These are phyloP conservation scores for Rhynchotus rufescens DNA, from an alignment of 2,797 vertebrate genomes.

Conservation along the genomic window DNA sequence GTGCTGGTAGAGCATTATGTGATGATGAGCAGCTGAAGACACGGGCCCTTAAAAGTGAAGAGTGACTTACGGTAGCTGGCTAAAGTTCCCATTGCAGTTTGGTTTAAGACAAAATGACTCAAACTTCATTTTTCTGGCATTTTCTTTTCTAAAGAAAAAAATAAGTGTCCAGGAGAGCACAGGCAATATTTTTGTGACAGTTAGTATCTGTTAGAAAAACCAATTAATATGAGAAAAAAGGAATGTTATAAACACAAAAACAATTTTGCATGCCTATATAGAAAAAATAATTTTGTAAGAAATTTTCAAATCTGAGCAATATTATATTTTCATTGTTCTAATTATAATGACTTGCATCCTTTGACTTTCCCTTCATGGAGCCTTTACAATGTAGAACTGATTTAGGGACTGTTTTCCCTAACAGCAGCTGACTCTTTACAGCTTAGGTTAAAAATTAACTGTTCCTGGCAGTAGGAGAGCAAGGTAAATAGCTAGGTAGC, in stretches of 20 bases:
- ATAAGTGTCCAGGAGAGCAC: not conserved
- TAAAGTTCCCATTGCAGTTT: not conserved
- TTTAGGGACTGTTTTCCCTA: slow-evolving; percentile 54
- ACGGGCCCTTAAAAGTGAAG: not conserved
- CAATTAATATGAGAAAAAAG: not conserved
- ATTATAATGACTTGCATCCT: slow-evolving; percentile 74
- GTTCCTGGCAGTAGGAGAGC: slow-evolving; percentile 61
- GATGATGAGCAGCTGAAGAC: not conserved
- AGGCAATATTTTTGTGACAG: not conserved
- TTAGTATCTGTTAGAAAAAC: not conserved
- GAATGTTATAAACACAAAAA: not conserved
- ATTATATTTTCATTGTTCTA: slow-evolving; percentile 62
- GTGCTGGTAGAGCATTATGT: not conserved
- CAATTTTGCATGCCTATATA: not conserved
- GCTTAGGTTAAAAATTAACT: not conserved
- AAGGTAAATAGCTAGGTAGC: slow-evolving; percentile 57
- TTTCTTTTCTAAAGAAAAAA: not conserved
- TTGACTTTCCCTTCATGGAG: slow-evolving; percentile 66
- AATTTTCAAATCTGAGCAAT: slow-evolving; percentile 25
- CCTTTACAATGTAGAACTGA: slow-evolving; percentile 81
- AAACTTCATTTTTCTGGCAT: not conserved
- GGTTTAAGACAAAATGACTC: not conserved
- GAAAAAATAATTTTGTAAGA: not conserved
- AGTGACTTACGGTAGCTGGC: not conserved
- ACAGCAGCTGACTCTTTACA: slow-evolving; percentile 77